These are phyloP conservation scores for Strix uralensis DNA, from an alignment of 2,113 vertebrate species.

Conservation along the genomic window DNA sequence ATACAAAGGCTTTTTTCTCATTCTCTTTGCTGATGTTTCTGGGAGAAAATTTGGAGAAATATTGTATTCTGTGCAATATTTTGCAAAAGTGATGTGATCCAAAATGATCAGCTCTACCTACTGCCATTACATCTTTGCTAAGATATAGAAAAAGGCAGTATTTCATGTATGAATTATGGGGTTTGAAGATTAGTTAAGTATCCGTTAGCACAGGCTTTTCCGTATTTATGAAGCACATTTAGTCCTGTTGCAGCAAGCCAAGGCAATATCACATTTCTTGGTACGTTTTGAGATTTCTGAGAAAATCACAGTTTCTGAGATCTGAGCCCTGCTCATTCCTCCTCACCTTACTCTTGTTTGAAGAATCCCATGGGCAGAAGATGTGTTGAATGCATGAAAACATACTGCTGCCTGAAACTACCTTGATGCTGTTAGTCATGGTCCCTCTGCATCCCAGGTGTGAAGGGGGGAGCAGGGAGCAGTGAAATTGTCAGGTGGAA, in stretches of 20 bases:
- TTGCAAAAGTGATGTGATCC: neutral
- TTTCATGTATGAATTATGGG: neutral
- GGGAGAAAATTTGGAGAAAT: neutral
- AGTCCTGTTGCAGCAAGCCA: neutral
- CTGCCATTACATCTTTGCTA: neutral
- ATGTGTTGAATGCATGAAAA: neutral
- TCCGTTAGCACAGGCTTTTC: neutral
- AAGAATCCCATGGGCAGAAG: neutral
- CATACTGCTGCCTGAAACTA: neutral
- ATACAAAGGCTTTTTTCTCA: neutral
- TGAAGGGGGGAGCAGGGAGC: neutral
- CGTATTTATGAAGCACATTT: neutral
- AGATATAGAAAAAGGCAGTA: neutral
- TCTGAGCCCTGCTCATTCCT: neutral
- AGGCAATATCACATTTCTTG: neutral
- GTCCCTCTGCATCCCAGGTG: neutral
- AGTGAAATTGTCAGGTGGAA: neutral
- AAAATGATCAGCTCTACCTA: neutral
- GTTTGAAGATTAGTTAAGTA: neutral
- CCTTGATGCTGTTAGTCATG: neutral
- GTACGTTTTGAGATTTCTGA: neutral
- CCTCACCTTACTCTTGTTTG: neutral
- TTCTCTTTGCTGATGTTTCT: neutral
- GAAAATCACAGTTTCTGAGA: neutral
- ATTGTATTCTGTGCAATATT: neutral